Conservation (phyloP, 2,113 vertebrate genomes). For the Ceyx melanurus region DNA sequence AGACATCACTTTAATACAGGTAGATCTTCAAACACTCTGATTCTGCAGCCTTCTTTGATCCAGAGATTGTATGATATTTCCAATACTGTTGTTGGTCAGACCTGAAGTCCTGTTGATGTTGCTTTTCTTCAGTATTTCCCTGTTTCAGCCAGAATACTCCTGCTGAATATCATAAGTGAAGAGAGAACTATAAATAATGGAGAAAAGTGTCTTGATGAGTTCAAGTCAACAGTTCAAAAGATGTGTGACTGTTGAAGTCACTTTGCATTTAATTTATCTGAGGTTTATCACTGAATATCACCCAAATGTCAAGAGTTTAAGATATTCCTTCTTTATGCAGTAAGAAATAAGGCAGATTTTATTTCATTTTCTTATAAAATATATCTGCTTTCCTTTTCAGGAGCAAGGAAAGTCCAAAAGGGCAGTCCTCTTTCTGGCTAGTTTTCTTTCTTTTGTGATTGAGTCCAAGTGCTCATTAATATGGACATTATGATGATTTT, state of each 20-base stretch:
- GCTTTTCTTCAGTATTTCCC: neutral
- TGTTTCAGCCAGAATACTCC: neutral
- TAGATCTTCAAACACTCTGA: neutral
- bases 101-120: neutral
- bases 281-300: neutral
- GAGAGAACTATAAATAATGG: neutral
- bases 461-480: neutral
- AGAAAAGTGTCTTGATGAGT: neutral
- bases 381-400: neutral
- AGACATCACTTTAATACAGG: neutral
- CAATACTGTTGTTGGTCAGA: neutral
- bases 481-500: neutral
- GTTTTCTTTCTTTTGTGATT: neutral
- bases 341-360: neutral
- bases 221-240: conserved; percentile 19
- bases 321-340: neutral
- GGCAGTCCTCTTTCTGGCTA: neutral
- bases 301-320: conserved; percentile 13
- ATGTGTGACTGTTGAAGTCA: neutral
- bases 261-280: conserved; percentile 5
- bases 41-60: neutral
- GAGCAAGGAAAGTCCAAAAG: neutral
- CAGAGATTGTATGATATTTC: neutral
- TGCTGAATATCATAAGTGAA: neutral
- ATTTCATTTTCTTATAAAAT: neutral